Evolutionary conservation across 2,888 invertebrate species (phyloP).

Genomic region (Melolontha melolontha): DNA sequence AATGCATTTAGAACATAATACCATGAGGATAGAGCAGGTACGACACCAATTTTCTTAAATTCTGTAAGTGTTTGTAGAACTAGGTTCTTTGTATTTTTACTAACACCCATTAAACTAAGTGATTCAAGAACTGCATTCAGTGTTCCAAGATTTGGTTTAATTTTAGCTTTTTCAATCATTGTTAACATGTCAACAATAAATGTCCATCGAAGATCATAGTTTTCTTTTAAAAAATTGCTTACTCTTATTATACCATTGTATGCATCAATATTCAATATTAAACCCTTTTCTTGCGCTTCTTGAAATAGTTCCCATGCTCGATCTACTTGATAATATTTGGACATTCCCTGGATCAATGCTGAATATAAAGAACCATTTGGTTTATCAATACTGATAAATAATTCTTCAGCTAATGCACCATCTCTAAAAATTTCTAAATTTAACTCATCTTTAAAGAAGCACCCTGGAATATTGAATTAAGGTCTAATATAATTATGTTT

Average conservation of each 20-base stretch:
- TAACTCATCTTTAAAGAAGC: background rate
- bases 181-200: conserved; percentile 72
- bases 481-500: background rate
- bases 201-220: conserved; percentile 73
- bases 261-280: conserved; percentile 72
- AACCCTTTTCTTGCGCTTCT: conserved; percentile 74
- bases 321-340: conserved; percentile 79
- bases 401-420: conserved; percentile 78
- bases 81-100: conserved; percentile 63
- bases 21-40: conserved; percentile 82
- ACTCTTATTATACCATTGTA: conserved; percentile 78
- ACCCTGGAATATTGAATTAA: background rate
- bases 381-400: conserved; percentile 79
- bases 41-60: conserved; percentile 75
- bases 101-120: conserved; percentile 66
- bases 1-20: conserved; percentile 78
- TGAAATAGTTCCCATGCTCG: conserved; percentile 74
- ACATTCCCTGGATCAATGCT: conserved; percentile 85
- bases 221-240: conserved; percentile 75
- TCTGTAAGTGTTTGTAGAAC: conserved; percentile 71
- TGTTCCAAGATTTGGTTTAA: conserved; percentile 76
- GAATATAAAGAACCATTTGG: conserved; percentile 80
- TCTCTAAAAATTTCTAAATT: conserved; percentile 65
- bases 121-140: conserved; percentile 73
- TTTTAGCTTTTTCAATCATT: conserved; percentile 72